Evolutionary conservation across 2,113 vertebrate genomes (phyloP).

Genomic region (Hyla sarda): DNA sequence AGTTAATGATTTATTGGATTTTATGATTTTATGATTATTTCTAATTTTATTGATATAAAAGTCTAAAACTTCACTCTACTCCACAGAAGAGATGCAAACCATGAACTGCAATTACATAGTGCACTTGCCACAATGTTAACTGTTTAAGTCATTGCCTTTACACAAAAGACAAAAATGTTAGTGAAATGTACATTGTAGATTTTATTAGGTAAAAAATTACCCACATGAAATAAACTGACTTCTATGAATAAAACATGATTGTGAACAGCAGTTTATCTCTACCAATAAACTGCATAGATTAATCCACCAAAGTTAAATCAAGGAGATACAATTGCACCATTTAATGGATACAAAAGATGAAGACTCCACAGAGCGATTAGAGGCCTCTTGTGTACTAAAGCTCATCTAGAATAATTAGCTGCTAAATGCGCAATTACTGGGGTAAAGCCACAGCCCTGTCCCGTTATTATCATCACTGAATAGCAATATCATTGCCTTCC

Average conservation of each 20-base stretch:
- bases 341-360: background rate
- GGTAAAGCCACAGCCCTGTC: background rate
- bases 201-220: background rate
- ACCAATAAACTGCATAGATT: background rate
- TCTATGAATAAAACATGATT: background rate
- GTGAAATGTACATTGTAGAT: background rate
- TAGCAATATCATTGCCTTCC: background rate
- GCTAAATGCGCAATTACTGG: slow-evolving; percentile 2
- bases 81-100: no score
- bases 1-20: no score
- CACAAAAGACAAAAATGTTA: no score
- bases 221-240: background rate
- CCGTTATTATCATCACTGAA: slow-evolving; percentile 11
- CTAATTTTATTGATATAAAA: no score
- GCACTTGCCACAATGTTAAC: no score
- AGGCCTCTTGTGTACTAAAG: slow-evolving; percentile 2
- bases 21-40: no score
- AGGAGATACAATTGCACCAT: background rate
- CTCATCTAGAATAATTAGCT: slow-evolving; percentile 5
- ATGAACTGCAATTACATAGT: no score
- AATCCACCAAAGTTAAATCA: background rate
- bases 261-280: background rate
- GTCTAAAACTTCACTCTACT: no score
- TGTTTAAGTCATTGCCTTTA: no score
- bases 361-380: background rate